Percentiles rank a stretch among this genome's conserved stretches.
Conservation (phyloP, 2,888 invertebrate genomes). For the Autographa gamma region DNA sequence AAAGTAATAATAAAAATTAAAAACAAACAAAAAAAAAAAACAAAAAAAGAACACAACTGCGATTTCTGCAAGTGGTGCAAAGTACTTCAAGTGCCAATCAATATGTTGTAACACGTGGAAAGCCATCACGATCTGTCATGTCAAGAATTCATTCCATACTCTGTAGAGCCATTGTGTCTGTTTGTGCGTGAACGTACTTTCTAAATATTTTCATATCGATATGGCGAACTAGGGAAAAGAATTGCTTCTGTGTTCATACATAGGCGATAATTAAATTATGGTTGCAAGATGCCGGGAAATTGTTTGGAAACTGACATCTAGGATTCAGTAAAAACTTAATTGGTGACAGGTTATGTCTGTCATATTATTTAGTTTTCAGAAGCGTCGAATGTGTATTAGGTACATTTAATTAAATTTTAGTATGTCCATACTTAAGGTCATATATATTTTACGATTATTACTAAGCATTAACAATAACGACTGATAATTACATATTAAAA, state of each 20-base stretch:
- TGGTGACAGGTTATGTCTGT: too few species aligned
- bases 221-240: slow-evolving; percentile 22
- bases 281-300: background rate
- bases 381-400: too few species aligned
- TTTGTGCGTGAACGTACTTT: slow-evolving; percentile 36
- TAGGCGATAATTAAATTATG: background rate
- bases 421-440: too few species aligned
- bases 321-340: too few species aligned
- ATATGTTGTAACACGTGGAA: background rate
- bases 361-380: too few species aligned
- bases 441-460: background rate
- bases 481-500: background rate
- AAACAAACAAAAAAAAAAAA: too few species aligned
- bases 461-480: background rate
- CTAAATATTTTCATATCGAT: slow-evolving; percentile 43
- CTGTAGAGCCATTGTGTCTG: slow-evolving; percentile 14
- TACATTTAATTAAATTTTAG: too few species aligned
- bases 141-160: background rate
- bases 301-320: background rate
- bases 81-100: background rate
- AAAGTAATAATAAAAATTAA: too few species aligned
- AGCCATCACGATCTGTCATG: background rate
- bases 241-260: slow-evolving; percentile 17
- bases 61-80: too few species aligned
- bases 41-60: too few species aligned